Evolutionary conservation across 2,113 vertebrate genomes (phyloP).

Genomic region (Anthoscopus minutus): DNA sequence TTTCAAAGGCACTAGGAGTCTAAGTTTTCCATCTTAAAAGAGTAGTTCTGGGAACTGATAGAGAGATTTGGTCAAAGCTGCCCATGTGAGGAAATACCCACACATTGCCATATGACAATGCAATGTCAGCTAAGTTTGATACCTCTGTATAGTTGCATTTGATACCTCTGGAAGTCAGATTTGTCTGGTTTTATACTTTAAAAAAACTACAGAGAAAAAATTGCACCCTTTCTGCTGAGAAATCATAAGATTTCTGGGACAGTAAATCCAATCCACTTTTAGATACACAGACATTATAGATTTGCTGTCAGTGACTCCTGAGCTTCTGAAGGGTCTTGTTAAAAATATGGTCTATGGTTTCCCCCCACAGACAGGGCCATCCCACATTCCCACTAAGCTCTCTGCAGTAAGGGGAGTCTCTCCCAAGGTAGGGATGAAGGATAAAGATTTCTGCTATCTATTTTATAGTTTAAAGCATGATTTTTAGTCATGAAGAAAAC

Average conservation of each 20-base stretch:
- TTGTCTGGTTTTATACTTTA: neutral
- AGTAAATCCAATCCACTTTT: neutral
- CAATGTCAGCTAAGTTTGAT: neutral
- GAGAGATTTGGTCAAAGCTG: neutral
- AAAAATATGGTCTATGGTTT: neutral
- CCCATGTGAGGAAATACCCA: fast-evolving
- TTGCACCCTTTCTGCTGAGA: neutral
- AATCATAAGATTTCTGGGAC: neutral
- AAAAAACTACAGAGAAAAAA: neutral
- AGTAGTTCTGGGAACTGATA: neutral
- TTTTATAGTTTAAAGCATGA: neutral
- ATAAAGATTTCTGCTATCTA: neutral
- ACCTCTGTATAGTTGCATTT: neutral
- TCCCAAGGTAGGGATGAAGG: neutral
- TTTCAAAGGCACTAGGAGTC: neutral
- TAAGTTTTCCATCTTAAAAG: neutral
- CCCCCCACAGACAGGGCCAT: fast-evolving
- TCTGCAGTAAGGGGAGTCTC: neutral
- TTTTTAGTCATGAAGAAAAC: neutral
- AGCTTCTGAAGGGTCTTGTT: neutral
- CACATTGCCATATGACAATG: fast-evolving
- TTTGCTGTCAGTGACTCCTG: neutral
- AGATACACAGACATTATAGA: neutral
- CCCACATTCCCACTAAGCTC: neutral
- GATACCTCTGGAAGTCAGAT: neutral